These are phyloP conservation scores for Ladona fulva DNA, from an alignment of 1,140 invertebrate species.

Conservation along the genomic window DNA sequence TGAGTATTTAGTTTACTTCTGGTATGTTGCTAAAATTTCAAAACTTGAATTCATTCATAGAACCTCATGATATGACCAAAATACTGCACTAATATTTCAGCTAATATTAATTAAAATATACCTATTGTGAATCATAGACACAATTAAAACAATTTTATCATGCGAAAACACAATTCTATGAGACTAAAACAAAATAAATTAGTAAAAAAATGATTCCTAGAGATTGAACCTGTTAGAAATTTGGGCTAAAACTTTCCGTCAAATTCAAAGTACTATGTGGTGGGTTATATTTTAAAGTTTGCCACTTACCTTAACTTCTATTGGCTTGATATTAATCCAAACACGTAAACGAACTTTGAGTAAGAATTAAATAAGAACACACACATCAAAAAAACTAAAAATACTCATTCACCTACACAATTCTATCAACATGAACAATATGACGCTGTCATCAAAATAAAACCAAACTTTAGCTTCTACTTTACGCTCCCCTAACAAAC, in stretches of 20 bases:
- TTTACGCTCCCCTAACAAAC: background rate
- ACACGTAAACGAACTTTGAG: background rate
- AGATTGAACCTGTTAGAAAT: background rate
- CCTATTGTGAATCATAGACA: no score
- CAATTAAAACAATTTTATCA: no score
- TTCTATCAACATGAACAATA: constrained; percentile 28
- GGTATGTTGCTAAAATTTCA: no score
- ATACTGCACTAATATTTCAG: no score
- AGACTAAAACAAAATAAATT: no score
- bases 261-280: background rate
- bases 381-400: constrained; percentile 11
- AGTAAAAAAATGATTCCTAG: no score
- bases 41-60: constrained; percentile 20
- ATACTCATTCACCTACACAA: constrained; percentile 9
- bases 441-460: constrained; percentile 29
- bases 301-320: background rate
- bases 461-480: background rate
- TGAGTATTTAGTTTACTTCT: no score
- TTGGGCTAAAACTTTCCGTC: background rate
- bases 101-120: no score
- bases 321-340: background rate
- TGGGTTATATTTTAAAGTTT: background rate
- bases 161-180: no score
- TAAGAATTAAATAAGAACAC: background rate
- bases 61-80: no score